Conservation (phyloP, 2,113 vertebrate species). For the Coregonus clupeaformis region DNA sequence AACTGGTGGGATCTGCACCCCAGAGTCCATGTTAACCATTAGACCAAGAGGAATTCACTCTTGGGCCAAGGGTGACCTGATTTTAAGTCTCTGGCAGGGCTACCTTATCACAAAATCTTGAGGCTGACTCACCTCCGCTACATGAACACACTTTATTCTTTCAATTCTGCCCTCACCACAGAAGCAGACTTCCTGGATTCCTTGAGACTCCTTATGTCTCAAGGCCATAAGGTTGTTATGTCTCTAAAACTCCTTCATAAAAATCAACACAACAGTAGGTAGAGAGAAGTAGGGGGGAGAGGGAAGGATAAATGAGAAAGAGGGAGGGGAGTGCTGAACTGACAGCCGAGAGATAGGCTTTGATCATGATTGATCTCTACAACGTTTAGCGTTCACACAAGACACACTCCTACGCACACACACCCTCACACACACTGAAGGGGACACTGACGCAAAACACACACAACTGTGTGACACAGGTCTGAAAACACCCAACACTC, state of each 20-base stretch:
- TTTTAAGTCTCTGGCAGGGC: no score
- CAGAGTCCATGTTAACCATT: no score
- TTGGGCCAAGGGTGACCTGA: no score
- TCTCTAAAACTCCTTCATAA: neutral
- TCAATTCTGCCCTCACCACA: no score
- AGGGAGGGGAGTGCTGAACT: constrained; percentile 17
- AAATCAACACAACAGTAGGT: neutral
- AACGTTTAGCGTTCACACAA: constrained; percentile 8
- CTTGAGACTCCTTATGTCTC: neutral
- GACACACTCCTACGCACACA: neutral
- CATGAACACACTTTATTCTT: no score
- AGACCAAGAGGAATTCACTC: no score
- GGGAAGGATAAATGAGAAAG: neutral
- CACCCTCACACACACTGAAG: no score
- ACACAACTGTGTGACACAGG: neutral
- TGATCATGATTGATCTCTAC: constrained; percentile 37
- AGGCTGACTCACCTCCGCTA: no score
- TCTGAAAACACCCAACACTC: neutral
- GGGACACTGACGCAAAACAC: no score
- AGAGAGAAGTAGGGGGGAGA: neutral
- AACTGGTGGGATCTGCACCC: no score
- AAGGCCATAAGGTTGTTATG: neutral
- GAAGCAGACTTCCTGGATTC: neutral
- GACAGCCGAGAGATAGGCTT: constrained; percentile 27
- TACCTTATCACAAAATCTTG: no score